Evolutionary conservation across 2,797 vertebrate genomes (phyloP).

Genomic region (Rhabdophis nuchalis): DNA sequence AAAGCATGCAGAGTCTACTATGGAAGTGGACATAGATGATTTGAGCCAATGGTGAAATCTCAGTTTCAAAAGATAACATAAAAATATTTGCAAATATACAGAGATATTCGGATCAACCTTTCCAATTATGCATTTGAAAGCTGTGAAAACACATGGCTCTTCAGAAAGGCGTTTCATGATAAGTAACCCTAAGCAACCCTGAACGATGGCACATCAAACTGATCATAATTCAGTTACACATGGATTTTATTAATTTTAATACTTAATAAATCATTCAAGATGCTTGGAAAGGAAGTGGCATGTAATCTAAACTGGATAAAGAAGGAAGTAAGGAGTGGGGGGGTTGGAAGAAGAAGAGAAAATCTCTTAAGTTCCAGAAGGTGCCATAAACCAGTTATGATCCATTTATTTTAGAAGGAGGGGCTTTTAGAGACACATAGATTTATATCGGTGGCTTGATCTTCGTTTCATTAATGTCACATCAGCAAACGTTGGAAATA

Average conservation of each 20-base stretch:
- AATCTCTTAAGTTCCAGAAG: not conserved
- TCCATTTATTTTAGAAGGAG: not conserved
- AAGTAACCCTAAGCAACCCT: not conserved
- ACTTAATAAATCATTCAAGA: not conserved
- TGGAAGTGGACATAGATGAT: not conserved
- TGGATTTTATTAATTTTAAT: not conserved
- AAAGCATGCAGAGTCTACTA: not conserved
- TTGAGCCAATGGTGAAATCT: not conserved
- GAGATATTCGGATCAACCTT: not conserved
- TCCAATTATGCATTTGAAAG: not conserved
- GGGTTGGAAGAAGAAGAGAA: no score
- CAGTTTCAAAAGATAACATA: not conserved
- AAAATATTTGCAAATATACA: not conserved
- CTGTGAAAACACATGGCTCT: not conserved
- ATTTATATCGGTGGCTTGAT: conserved; percentile 73
- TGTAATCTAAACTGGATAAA: not conserved
- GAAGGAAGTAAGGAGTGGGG: no score
- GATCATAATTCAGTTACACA: not conserved
- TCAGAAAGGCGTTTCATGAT: not conserved
- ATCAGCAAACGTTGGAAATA: conserved; percentile 76
- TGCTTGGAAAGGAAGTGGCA: not conserved
- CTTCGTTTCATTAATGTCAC: conserved; percentile 73
- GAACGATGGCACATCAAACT: not conserved
- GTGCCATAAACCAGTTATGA: not conserved
- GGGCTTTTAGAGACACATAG: conserved; percentile 55